phyloP scores from a whole-genome alignment of 2,888 invertebrate species.

The Agrilus cyanescens region DNA sequence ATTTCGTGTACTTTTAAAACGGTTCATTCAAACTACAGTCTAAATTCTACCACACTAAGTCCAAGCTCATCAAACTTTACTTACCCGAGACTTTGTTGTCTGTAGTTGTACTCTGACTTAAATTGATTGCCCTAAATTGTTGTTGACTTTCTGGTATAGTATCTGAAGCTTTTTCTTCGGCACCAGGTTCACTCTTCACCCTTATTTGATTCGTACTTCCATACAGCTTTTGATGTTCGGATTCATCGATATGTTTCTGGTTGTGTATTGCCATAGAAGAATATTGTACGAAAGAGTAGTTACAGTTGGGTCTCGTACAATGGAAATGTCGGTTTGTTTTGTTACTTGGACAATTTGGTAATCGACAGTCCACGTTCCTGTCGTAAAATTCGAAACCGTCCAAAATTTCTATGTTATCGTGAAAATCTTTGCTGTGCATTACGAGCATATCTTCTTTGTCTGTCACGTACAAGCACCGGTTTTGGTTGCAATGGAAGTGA shows the following conservation, averaged over 20 bases:
- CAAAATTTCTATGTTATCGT: slow-evolving; percentile 67
- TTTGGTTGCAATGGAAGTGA: slow-evolving; percentile 80
- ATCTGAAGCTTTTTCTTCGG: slow-evolving; percentile 18
- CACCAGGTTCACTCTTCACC: slow-evolving; percentile 22
- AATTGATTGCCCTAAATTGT: slow-evolving; percentile 29
- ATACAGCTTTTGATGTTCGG: slow-evolving; percentile 13
- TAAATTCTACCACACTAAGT: slow-evolving; percentile 2
- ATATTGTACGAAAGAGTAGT: slow-evolving; percentile 61
- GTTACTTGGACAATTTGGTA: slow-evolving; percentile 55
- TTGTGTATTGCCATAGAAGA: slow-evolving; percentile 64
- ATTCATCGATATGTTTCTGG: slow-evolving; percentile 45
- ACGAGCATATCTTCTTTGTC: slow-evolving; percentile 67
- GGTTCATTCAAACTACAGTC: too few species aligned
- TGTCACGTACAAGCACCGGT: slow-evolving; percentile 70
- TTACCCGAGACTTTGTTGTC: slow-evolving; percentile 32
- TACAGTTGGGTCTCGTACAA: slow-evolving; percentile 57
- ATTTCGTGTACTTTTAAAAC: too few species aligned
- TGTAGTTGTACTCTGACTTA: slow-evolving; percentile 23
- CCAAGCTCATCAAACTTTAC: slow-evolving; percentile 8
- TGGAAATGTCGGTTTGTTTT: slow-evolving; percentile 65
- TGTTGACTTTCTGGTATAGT: slow-evolving; percentile 12
- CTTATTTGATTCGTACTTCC: slow-evolving; percentile 19
- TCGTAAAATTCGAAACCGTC: slow-evolving; percentile 82
- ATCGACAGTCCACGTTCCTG: slow-evolving; percentile 55
- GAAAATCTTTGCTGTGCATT: slow-evolving; percentile 76